These are phyloP conservation scores for Odontomyia ornata DNA, from an alignment of 2,888 invertebrate species.

Conservation along the genomic window DNA sequence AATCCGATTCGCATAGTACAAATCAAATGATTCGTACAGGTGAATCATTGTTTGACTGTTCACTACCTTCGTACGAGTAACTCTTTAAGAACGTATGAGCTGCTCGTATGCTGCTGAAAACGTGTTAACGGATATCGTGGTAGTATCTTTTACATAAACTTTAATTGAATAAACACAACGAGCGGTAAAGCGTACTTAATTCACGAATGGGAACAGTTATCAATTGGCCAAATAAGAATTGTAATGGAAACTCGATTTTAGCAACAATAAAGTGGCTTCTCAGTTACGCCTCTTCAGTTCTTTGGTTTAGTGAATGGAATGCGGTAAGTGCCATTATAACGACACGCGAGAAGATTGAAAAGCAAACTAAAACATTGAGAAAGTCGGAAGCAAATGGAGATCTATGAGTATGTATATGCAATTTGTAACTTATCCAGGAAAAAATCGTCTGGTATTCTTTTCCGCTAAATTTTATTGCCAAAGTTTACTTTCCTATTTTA, in stretches of 20 bases:
- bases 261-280: background rate
- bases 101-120: background rate
- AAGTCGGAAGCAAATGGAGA: background rate
- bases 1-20: background rate
- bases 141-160: slow-evolving; percentile 20
- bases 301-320: too few relatives aligned
- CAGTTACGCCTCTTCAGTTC: too few relatives aligned
- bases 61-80: too few relatives aligned
- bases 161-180: slow-evolving; percentile 18
- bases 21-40: background rate
- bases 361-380: background rate
- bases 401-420: too few relatives aligned
- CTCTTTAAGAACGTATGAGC: too few relatives aligned
- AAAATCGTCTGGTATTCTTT: too few relatives aligned
- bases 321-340: too few relatives aligned
- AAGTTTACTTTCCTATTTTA: too few relatives aligned
- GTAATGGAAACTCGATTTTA: background rate
- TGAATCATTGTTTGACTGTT: background rate
- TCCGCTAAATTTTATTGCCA: too few relatives aligned
- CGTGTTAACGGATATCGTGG: slow-evolving; percentile 14
- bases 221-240: background rate
- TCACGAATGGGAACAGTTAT: background rate
- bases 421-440: too few relatives aligned
- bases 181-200: slow-evolving; percentile 26
- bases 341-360: background rate